phyloP scores from a whole-genome alignment of 2,888 invertebrate species.

The Meiosimyza platycephala region DNA sequence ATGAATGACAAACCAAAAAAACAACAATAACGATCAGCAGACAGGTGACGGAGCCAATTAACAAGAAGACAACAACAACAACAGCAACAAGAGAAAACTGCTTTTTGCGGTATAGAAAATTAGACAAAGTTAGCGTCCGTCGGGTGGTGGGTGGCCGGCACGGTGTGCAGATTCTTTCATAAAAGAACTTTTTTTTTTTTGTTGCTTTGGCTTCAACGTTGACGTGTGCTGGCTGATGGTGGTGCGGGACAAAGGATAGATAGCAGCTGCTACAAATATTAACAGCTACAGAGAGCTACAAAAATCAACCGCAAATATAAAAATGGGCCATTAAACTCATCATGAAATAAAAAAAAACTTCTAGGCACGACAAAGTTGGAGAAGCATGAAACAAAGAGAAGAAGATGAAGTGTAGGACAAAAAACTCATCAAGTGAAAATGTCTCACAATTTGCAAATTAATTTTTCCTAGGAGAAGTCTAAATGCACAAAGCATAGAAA shows the following conservation, averaged over 20 bases:
- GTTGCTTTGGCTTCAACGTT: constrained; percentile 25
- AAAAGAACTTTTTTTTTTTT: no score
- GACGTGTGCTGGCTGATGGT: constrained; percentile 9
- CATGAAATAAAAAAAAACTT: constrained; percentile 5
- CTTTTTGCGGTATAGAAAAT: constrained; percentile 17
- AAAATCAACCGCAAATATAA: constrained; percentile 32
- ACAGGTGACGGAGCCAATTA: constrained; percentile 65
- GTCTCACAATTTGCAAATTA: constrained; percentile 64
- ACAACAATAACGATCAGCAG: constrained; percentile 35
- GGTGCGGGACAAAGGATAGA: background rate
- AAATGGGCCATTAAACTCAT: constrained; percentile 30
- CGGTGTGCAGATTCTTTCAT: no score
- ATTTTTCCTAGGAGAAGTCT: constrained; percentile 61
- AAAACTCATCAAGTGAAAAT: constrained; percentile 53
- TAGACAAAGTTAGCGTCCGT: constrained; percentile 1
- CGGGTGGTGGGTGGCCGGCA: background rate
- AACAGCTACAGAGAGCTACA: background rate
- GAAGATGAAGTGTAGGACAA: constrained; percentile 10
- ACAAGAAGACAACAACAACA: constrained; percentile 46
- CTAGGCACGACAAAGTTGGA: background rate
- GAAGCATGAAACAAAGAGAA: constrained; percentile 18
- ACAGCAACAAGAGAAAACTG: constrained; percentile 9
- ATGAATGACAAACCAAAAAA: constrained; percentile 16
- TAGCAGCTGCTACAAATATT: constrained; percentile 25
- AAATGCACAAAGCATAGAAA: constrained; percentile 2